phyloP scores from a whole-genome alignment of 2,888 invertebrate genomes.

The Cylloceria caligata region DNA sequence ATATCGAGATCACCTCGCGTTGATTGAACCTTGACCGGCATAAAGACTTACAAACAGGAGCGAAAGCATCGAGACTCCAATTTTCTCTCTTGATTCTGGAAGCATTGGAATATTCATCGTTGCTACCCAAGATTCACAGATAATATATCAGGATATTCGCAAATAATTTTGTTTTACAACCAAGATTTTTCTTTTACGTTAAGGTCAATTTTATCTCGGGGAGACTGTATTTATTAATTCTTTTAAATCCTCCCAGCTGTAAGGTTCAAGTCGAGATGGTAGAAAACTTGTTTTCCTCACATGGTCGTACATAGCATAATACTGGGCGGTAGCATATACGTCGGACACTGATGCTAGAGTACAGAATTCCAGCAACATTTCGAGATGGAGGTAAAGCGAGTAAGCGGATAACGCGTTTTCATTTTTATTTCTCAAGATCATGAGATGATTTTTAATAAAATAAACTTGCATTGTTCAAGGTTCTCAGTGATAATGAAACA shows the following conservation, averaged over 20 bases:
- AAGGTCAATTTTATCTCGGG: neutral
- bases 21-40: conserved; percentile 56
- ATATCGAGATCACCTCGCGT: conserved; percentile 55
- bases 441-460: neutral
- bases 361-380: conserved; percentile 40
- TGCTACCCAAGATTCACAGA: conserved; percentile 5
- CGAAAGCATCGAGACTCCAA: conserved; percentile 24
- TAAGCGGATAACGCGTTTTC: conserved; percentile 5
- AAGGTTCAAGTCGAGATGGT: conserved; percentile 51
- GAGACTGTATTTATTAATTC: conserved; percentile 5
- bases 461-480: neutral
- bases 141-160: conserved; percentile 9
- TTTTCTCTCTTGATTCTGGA: conserved; percentile 18
- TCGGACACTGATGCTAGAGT: conserved; percentile 33
- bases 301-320: conserved; percentile 38
- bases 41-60: conserved; percentile 48
- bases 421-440: neutral
- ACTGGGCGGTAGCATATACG: conserved; percentile 24
- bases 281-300: conserved; percentile 61
- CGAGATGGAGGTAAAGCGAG: conserved; percentile 6
- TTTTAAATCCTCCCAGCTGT: conserved; percentile 51
- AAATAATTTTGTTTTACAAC: conserved; percentile 20
- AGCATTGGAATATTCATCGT: conserved; percentile 25
- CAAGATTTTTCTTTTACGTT: conserved; percentile 15
- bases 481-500: neutral